These are phyloP conservation scores for Girardinichthys multiradiatus DNA, from an alignment of 2,113 vertebrate species.

Conservation along the genomic window DNA sequence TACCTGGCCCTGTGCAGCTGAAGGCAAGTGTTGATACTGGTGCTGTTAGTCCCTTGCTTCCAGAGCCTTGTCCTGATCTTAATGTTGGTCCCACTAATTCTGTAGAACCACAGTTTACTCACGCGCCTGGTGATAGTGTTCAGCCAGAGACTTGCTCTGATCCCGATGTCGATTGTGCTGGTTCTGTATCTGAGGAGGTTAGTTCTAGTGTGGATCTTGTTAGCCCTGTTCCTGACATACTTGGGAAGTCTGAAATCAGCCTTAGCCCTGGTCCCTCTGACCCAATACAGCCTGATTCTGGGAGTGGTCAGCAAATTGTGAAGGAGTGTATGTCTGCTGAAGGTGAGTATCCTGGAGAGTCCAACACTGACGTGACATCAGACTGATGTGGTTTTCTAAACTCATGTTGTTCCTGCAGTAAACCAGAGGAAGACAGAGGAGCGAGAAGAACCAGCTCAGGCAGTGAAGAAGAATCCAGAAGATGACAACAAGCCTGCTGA, in stretches of 20 bases:
- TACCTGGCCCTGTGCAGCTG: neutral
- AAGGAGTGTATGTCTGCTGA: neutral
- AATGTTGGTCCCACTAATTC: no score
- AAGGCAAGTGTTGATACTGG: neutral
- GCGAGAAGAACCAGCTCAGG: neutral
- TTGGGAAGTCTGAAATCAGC: neutral
- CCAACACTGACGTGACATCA: neutral
- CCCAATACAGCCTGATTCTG: neutral
- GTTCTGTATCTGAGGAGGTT: neutral
- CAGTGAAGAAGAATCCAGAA: neutral
- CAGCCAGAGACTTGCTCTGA: neutral
- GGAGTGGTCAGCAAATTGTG: neutral
- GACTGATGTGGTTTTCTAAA: neutral
- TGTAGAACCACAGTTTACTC: no score
- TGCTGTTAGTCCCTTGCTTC: neutral
- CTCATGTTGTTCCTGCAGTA: conserved; percentile 16
- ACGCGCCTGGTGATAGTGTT: neutral
- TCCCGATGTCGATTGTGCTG: neutral
- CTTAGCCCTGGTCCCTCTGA: neutral
- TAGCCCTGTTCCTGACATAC: neutral
- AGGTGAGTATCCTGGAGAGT: conserved; percentile 45
- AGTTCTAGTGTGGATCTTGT: neutral
- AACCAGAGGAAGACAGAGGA: neutral
- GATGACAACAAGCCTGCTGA: conserved; percentile 6
- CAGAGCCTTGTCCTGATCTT: neutral